These are phyloP conservation scores for Melipona bicolor DNA, from an alignment of 2,888 invertebrate genomes.

Conservation along the genomic window DNA sequence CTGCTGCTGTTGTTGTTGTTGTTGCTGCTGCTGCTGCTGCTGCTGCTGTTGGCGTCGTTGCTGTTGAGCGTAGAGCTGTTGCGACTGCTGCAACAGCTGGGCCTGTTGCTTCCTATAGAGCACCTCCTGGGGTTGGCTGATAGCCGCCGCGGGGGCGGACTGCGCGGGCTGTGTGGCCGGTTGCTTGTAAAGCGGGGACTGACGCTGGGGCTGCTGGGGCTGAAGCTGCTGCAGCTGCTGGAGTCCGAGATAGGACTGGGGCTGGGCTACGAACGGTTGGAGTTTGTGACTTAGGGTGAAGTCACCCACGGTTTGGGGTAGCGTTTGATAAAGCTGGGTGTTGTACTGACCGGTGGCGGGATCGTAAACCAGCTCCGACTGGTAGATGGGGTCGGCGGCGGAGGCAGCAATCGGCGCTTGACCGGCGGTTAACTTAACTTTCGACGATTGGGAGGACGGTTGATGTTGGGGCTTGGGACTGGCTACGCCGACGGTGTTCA, in stretches of 20 bases:
- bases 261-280: slow-evolving; percentile 90
- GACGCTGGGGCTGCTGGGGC: slow-evolving; percentile 71
- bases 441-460: slow-evolving; percentile 47
- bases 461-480: slow-evolving; percentile 79
- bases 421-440: slow-evolving; percentile 55
- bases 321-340: slow-evolving; percentile 90
- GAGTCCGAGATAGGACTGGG: slow-evolving; percentile 86
- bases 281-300: slow-evolving; percentile 90
- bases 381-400: slow-evolving; percentile 88
- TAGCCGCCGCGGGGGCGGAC: slow-evolving; percentile 79
- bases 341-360: slow-evolving; percentile 92
- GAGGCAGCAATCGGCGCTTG: slow-evolving; percentile 55
- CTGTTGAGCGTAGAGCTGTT: slow-evolving; percentile 88
- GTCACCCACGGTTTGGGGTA: slow-evolving; percentile 90
- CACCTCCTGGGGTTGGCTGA: slow-evolving; percentile 79
- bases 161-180: slow-evolving; percentile 74
- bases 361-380: slow-evolving; percentile 91
- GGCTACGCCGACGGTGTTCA: slow-evolving; percentile 85
- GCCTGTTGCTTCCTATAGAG: slow-evolving; percentile 87
- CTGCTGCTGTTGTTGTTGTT: slow-evolving; percentile 78
- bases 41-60: slow-evolving; percentile 90
- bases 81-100: slow-evolving; percentile 87
- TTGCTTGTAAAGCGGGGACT: slow-evolving; percentile 74
- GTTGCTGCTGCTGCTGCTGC: slow-evolving; percentile 87
- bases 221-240: slow-evolving; percentile 86